phyloP scores from a whole-genome alignment of 2,888 invertebrate genomes.

The Acanthosoma haemorrhoidale region DNA sequence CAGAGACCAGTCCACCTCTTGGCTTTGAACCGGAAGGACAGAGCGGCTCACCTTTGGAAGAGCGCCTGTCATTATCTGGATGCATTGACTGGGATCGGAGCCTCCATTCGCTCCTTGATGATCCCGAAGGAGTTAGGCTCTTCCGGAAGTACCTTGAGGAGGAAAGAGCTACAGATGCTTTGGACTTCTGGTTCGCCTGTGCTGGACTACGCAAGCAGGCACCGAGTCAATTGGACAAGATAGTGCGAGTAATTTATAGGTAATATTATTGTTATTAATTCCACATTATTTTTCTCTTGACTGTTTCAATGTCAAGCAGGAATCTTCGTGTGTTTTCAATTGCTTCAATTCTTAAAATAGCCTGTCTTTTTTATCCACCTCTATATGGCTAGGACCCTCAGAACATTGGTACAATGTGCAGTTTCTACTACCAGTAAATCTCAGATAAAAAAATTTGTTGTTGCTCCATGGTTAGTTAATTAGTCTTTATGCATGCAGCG shows the following conservation, averaged over 20 bases:
- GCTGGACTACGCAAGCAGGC: slow-evolving; percentile 75
- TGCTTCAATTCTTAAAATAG: no score
- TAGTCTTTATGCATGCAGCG: no score
- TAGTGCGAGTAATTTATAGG: slow-evolving; percentile 81
- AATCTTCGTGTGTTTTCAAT: no score
- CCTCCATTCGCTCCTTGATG: slow-evolving; percentile 75
- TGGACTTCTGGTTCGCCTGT: slow-evolving; percentile 92
- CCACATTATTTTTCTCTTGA: no score
- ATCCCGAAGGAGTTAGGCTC: slow-evolving; percentile 81
- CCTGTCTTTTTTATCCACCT: no score
- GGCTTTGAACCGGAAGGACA: slow-evolving; percentile 57
- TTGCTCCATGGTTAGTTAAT: no score
- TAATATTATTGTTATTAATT: neutral
- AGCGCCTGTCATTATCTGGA: slow-evolving; percentile 55
- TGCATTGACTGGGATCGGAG: slow-evolving; percentile 87
- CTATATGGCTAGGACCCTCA: no score
- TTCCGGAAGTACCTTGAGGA: slow-evolving; percentile 77
- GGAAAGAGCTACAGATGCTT: slow-evolving; percentile 70
- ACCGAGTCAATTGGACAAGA: slow-evolving; percentile 58
- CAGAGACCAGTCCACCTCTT: slow-evolving; percentile 47
- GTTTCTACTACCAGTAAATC: no score
- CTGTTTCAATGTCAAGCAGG: neutral
- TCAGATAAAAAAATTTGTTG: no score
- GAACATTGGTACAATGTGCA: no score
- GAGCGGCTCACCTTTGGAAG: slow-evolving; percentile 47